Percentiles rank a stretch among this genome's conserved stretches.
Evolutionary conservation across 2,113 vertebrate species (phyloP).

Genomic region (Pogonocichla stellata): DNA sequence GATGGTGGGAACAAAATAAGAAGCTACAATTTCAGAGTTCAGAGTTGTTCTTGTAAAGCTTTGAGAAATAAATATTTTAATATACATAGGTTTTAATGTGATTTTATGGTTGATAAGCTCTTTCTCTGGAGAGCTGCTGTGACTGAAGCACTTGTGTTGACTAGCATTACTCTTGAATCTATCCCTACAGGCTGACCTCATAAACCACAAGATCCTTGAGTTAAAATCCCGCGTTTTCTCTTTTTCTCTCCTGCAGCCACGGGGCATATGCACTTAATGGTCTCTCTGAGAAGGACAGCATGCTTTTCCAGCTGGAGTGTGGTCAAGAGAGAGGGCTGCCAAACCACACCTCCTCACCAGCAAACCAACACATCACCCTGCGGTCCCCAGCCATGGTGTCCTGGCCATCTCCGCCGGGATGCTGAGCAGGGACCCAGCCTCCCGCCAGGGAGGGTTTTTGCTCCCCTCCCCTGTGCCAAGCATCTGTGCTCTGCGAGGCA

Average conservation of each 20-base stretch:
- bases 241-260: accelerated
- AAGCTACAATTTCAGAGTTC: neutral
- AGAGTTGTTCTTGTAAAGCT: neutral
- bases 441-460: neutral
- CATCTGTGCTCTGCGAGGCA: accelerated
- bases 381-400: neutral
- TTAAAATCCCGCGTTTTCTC: neutral
- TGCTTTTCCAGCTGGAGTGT: neutral
- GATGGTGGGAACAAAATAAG: neutral
- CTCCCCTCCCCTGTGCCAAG: neutral
- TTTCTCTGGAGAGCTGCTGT: neutral
- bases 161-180: neutral
- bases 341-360: neutral
- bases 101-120: neutral
- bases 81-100: neutral
- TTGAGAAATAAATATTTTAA: neutral
- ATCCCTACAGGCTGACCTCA: neutral
- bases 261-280: accelerated
- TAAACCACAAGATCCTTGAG: neutral
- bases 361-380: neutral
- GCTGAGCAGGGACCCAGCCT: neutral
- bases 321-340: neutral
- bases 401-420: accelerated
- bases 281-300: neutral
- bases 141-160: neutral